Conservation (phyloP, 1,140 invertebrate genomes). For the Drosophila sechellia region DNA sequence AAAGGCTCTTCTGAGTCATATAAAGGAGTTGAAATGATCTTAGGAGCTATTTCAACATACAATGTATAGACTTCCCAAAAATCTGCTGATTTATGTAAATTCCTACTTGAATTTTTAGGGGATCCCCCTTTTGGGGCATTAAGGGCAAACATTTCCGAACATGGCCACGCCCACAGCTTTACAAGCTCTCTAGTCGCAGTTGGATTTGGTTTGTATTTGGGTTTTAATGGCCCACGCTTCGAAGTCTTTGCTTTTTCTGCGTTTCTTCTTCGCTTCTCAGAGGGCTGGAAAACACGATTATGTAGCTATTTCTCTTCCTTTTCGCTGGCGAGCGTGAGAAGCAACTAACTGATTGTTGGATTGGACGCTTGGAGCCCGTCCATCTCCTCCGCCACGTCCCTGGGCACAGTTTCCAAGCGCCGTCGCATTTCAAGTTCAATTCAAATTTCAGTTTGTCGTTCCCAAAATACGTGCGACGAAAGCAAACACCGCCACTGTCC, state of each 20-base stretch:
- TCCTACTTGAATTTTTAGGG: neutral
- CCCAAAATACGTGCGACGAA: conserved; percentile 69
- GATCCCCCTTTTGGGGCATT: conserved; percentile 15
- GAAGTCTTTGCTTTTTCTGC: neutral
- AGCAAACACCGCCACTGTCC: conserved; percentile 52
- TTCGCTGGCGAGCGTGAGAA: conserved; percentile 63
- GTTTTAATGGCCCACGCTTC: conserved; percentile 9
- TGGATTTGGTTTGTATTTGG: neutral
- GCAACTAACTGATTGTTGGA: conserved; percentile 6
- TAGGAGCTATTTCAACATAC: too few relatives aligned
- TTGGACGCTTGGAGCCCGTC: neutral
- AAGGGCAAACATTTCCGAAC: conserved; percentile 12
- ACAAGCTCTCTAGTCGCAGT: conserved; percentile 11
- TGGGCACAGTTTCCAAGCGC: neutral
- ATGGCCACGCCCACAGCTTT: conserved; percentile 22
- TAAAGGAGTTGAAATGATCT: neutral
- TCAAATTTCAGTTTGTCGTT: conserved; percentile 35
- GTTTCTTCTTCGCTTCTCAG: neutral
- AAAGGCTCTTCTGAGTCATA: neutral
- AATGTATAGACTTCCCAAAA: too few relatives aligned
- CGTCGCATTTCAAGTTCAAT: conserved; percentile 63
- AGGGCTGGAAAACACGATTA: conserved; percentile 27
- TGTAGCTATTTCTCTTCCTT: neutral
- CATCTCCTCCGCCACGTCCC: neutral
- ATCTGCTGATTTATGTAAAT: too few relatives aligned